Percentiles rank a stretch among this genome's conserved stretches.
These are phyloP conservation scores for Rousettus leschenaultii DNA, from an alignment of 2,113 vertebrate species.

Conservation along the genomic window DNA sequence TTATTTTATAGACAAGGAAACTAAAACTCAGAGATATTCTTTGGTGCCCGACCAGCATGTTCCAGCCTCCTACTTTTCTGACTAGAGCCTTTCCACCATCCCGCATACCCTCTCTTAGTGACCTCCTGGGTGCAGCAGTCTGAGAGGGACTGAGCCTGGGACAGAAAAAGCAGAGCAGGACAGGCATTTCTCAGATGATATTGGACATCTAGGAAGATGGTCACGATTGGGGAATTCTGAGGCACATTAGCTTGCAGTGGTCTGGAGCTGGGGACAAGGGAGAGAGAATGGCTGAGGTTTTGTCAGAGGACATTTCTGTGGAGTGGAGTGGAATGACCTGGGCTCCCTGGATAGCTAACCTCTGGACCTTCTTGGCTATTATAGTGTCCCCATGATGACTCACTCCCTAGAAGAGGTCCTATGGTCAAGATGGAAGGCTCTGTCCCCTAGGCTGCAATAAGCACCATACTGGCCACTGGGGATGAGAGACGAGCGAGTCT, in stretches of 20 bases:
- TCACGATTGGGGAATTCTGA: neutral
- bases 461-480: neutral
- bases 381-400: neutral
- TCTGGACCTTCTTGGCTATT: neutral
- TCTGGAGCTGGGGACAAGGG: neutral
- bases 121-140: neutral
- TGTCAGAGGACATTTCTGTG: neutral
- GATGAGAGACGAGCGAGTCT: neutral
- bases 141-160: neutral
- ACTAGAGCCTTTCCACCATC: neutral
- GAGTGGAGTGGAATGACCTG: fast-evolving
- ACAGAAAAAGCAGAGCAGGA: fast-evolving
- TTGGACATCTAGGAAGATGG: neutral
- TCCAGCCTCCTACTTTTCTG: neutral
- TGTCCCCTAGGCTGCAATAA: neutral
- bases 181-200: neutral
- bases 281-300: fast-evolving
- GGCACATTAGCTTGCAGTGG: no score
- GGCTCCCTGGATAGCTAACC: neutral
- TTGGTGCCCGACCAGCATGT: neutral
- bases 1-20: neutral
- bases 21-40: neutral
- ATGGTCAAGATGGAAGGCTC: neutral
- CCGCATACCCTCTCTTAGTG: fast-evolving
- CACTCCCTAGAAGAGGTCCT: neutral